phyloP scores from a whole-genome alignment of 2,113 vertebrate genomes.

The Macaca nemestrina region DNA sequence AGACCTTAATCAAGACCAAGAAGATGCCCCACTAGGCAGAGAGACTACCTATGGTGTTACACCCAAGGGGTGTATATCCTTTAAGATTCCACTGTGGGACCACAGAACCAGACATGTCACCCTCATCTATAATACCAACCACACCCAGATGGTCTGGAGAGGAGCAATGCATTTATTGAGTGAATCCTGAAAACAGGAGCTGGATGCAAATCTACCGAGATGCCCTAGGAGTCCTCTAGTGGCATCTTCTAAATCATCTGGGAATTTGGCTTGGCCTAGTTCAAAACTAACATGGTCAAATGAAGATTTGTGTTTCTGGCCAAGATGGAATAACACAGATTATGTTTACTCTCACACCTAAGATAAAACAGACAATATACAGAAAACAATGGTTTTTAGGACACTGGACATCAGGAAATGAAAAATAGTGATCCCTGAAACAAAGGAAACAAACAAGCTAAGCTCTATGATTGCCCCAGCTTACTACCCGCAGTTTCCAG shows the following conservation, averaged over 20 bases:
- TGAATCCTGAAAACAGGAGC: neutral
- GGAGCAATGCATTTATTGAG: neutral
- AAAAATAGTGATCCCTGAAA: neutral
- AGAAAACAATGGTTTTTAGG: neutral
- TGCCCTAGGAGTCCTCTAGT: neutral
- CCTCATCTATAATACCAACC: neutral
- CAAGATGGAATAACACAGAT: neutral
- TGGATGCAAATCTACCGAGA: neutral
- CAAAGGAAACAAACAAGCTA: neutral
- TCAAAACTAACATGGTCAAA: neutral
- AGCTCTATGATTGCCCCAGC: too few relatives aligned
- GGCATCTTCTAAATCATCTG: neutral
- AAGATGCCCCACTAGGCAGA: neutral
- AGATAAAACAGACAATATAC: neutral
- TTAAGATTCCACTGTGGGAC: neutral
- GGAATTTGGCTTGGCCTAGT: neutral
- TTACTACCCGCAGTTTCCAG: neutral
- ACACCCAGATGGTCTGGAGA: neutral
- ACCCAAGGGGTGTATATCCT: neutral
- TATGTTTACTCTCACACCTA: neutral
- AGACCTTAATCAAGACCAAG: neutral
- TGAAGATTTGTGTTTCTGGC: neutral
- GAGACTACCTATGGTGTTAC: neutral
- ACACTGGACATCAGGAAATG: neutral
- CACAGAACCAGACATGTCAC: neutral